Evolutionary conservation across 2,797 vertebrate species (phyloP).

Genomic region (Melanotaenia pygmaea): DNA sequence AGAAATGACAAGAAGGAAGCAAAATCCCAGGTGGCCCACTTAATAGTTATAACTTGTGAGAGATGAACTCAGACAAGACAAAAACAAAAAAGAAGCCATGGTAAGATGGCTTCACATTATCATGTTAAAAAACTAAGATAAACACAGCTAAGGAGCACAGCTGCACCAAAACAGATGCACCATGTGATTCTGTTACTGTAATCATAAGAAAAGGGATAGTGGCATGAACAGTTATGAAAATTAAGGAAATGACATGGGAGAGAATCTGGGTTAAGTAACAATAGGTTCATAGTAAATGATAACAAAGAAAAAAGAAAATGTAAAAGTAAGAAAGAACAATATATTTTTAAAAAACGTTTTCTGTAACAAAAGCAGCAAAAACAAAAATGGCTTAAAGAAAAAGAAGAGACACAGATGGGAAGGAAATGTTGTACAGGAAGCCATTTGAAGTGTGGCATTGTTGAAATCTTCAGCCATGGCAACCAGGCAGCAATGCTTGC

Average conservation of each 20-base stretch:
- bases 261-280: not conserved
- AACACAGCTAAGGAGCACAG: constrained; percentile 16
- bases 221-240: not conserved
- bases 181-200: constrained; percentile 1
- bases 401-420: constrained; percentile 22
- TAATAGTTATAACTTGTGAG: constrained; percentile 35
- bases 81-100: constrained; percentile 50
- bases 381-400: not conserved
- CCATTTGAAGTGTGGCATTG: constrained; percentile 42
- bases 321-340: not conserved
- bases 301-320: not conserved
- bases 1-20: not conserved
- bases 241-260: not conserved
- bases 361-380: not conserved
- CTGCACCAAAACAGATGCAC: constrained; percentile 15
- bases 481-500: constrained; percentile 50
- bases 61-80: constrained; percentile 42
- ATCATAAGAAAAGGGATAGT: constrained; percentile 7
- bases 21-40: constrained; percentile 44
- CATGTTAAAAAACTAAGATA: constrained; percentile 28
- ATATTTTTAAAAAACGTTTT: not conserved
- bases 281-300: not conserved
- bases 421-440: constrained; percentile 50
- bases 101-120: constrained; percentile 29
- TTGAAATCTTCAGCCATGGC: constrained; percentile 47